Base-by-base conservation (phyloP, 2,113 vertebrate genomes). In the Ranitomeya variabilis region DNA sequence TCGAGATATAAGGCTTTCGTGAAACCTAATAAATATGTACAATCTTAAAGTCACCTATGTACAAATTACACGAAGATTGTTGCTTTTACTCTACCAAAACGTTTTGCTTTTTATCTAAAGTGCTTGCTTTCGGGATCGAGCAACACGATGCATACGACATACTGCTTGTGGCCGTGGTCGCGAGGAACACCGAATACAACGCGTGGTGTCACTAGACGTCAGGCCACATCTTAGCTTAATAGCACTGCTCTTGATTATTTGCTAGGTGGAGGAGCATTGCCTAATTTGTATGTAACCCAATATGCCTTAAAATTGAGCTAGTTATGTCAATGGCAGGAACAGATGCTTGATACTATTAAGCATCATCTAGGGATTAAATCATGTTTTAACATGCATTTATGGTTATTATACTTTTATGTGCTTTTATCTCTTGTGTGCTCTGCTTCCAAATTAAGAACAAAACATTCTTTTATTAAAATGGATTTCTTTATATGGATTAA, bases 1-100 rank as follows among this genome's bases (percentile, higher is more conserved):
- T 93, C 91, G 89, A 93, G 90, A 89, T 91, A 91, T 94, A 94
- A 95, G 95, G 95, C 95, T 94, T 94, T 89, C 91, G 93, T 74
- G 94, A 93, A 92, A 93, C 71, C 88, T 90, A 94, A 94, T 92
- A 93, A 93, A 93, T 93, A 95, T 91, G 92, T 89, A 89, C 87
- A 89, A 85, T 89, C 87, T 93, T 93, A 93, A 93, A 94, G 89
- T 94, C 94, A 86, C 59, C 89, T 94, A 93, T 93, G 92, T 94
- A 94, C 93, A 95, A 71, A 79, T 90, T 77, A 76, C 54, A 80
- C 23, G 16, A 80, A 51, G 90, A 90, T 83, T 81, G 69, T 86
- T 88, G 81, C 66, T 80, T 88, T 66, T 88, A 64, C 89, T 91
- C 82, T 85, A 89, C 91, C 88, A 87, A 91, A 91, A 92, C 83